phyloP scores from a whole-genome alignment of 2,888 invertebrate genomes.

The Pecten maximus region DNA sequence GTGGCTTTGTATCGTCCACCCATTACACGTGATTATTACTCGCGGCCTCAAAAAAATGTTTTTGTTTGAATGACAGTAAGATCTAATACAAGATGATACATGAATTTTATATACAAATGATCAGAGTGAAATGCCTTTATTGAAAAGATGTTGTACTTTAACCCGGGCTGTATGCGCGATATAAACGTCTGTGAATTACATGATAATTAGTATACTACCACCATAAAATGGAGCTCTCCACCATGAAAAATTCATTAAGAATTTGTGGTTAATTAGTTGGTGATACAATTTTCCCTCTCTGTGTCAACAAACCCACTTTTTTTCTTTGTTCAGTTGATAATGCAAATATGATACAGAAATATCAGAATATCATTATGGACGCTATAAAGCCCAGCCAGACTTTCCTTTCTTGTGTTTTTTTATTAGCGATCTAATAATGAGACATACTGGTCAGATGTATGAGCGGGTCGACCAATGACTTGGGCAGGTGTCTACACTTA shows the following conservation, averaged over 20 bases:
- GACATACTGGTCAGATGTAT: constrained; percentile 1
- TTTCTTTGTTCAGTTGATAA: constrained; percentile 25
- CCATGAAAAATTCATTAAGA: constrained; percentile 26
- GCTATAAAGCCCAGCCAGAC: background rate
- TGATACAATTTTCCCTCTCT: background rate
- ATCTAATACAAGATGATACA: background rate
- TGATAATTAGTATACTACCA: background rate
- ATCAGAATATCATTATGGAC: constrained; percentile 11
- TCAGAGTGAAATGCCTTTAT: background rate
- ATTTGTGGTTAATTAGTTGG: constrained; percentile 18
- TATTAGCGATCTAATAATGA: background rate
- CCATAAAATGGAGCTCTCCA: background rate
- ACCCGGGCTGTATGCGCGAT: background rate
- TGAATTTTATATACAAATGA: constrained; percentile 28
- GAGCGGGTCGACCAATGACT: constrained; percentile 18
- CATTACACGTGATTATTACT: constrained; percentile 18
- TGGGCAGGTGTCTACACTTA: constrained; percentile 12
- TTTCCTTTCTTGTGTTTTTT: constrained; percentile 19
- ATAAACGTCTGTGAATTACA: background rate
- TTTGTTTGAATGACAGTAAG: background rate
- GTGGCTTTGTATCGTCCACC: background rate
- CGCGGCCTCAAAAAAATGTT: background rate
- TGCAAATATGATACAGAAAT: constrained; percentile 32
- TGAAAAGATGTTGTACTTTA: background rate
- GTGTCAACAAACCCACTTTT: constrained; percentile 5